phyloP scores from a whole-genome alignment of 2,113 vertebrate genomes.

The Melanotaenia duboulayi region DNA sequence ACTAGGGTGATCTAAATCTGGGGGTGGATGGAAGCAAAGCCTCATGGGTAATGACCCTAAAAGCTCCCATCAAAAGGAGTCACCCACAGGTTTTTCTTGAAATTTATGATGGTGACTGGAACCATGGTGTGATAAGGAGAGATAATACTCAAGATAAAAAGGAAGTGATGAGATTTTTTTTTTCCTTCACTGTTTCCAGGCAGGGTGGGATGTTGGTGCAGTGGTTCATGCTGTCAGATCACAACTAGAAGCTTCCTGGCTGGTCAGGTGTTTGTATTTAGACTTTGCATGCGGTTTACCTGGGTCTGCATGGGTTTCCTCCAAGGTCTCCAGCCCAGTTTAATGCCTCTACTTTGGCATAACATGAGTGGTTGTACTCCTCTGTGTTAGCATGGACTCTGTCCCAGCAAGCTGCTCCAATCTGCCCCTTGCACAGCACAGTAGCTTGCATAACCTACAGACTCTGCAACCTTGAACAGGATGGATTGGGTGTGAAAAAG shows the following conservation, averaged over 20 bases:
- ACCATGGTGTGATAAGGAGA: conserved; percentile 18
- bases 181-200: not conserved
- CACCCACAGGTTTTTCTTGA: conserved; percentile 23
- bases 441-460: not conserved
- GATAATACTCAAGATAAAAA: conserved; percentile 22
- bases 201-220: not conserved
- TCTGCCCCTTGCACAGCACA: not conserved
- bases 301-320: not conserved
- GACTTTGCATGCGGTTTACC: not conserved
- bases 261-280: not conserved
- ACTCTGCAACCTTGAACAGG: not conserved
- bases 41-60: conserved; percentile 64
- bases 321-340: not conserved
- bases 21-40: conserved; percentile 38
- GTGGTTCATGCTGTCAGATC: not conserved
- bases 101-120: not conserved
- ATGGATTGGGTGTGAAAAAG: not conserved
- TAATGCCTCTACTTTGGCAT: no score
- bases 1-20: conserved; percentile 54
- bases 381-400: not conserved
- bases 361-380: no score
- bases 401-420: not conserved
- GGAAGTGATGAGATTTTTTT: not conserved
- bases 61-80: conserved; percentile 49
- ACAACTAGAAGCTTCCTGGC: not conserved